phyloP scores from a whole-genome alignment of 2,113 vertebrate genomes.

The Equus quagga region DNA sequence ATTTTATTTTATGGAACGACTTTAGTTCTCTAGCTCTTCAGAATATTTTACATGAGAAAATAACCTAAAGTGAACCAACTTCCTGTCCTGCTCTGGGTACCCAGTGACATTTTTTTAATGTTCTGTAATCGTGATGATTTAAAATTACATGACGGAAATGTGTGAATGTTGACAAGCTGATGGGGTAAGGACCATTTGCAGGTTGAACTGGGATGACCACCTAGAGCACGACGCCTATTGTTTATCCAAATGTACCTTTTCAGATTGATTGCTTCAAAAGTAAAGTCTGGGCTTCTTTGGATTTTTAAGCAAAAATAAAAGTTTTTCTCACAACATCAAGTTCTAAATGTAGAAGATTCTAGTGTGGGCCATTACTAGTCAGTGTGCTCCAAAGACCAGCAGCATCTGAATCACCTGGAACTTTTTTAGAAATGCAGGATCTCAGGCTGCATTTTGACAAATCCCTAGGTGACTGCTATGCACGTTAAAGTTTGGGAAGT shows the following conservation, averaged over 20 bases:
- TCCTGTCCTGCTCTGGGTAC: neutral
- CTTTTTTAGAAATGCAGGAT: neutral
- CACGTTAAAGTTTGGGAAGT: neutral
- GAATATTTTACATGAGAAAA: neutral
- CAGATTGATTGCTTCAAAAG: neutral
- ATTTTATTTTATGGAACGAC: slow-evolving; percentile 32
- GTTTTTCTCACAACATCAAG: neutral
- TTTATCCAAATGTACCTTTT: neutral
- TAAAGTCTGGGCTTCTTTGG: neutral
- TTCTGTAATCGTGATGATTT: neutral
- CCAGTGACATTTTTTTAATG: neutral
- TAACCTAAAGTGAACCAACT: neutral
- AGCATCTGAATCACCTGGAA: neutral
- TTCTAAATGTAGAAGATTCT: neutral
- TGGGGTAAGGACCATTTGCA: neutral
- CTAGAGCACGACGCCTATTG: neutral
- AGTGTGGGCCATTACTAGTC: neutral
- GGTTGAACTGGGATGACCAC: neutral
- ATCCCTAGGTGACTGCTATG: neutral
- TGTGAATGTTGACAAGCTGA: neutral
- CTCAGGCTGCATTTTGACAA: neutral
- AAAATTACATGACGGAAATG: neutral
- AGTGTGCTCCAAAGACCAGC: neutral
- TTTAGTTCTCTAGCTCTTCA: neutral
- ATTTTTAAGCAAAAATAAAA: slow-evolving; percentile 8